phyloP scores from a whole-genome alignment of 2,888 invertebrate species.

The Brassicogethes aeneus region DNA sequence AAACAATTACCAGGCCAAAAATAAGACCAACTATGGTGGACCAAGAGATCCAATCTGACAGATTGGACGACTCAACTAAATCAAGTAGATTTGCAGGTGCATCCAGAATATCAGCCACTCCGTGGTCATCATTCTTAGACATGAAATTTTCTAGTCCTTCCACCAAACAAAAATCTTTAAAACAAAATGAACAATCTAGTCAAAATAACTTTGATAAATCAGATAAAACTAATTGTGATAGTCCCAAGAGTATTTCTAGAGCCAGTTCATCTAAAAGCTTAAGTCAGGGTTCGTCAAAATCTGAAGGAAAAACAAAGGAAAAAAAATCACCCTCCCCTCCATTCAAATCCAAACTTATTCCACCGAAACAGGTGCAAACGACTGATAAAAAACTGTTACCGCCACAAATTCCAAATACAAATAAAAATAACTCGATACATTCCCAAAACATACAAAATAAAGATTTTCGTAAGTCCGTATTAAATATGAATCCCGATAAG shows the following conservation, averaged over 20 bases:
- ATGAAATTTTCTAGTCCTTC: slow-evolving; percentile 41
- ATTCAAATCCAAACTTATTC: slow-evolving; percentile 24
- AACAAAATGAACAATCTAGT: slow-evolving; percentile 20
- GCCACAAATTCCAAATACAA: slow-evolving; percentile 43
- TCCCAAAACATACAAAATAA: slow-evolving; percentile 50
- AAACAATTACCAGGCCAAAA: slow-evolving; percentile 53
- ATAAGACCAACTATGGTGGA: slow-evolving; percentile 50
- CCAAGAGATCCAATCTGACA: slow-evolving; percentile 65
- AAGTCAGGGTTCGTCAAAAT: slow-evolving; percentile 30
- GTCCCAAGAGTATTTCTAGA: slow-evolving; percentile 36
- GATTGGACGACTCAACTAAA: slow-evolving; percentile 59
- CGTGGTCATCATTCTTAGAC: slow-evolving; percentile 56
- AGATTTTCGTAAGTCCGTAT: slow-evolving; percentile 63
- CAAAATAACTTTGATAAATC: slow-evolving; percentile 21
- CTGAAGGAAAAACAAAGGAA: slow-evolving; percentile 21
- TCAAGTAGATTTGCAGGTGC: slow-evolving; percentile 57
- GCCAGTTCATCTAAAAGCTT: slow-evolving; percentile 41
- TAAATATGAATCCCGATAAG: slow-evolving; percentile 53
- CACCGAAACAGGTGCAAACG: slow-evolving; percentile 25
- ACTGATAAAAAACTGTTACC: slow-evolving; percentile 29
- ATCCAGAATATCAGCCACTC: slow-evolving; percentile 43
- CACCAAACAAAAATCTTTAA: slow-evolving; percentile 33
- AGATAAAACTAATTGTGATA: slow-evolving; percentile 33
- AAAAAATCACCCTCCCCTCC: slow-evolving; percentile 24
- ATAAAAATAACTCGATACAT: slow-evolving; percentile 32